Base-by-base conservation (phyloP, 2,113 vertebrate genomes). In the Genyomyrus donnyi region DNA sequence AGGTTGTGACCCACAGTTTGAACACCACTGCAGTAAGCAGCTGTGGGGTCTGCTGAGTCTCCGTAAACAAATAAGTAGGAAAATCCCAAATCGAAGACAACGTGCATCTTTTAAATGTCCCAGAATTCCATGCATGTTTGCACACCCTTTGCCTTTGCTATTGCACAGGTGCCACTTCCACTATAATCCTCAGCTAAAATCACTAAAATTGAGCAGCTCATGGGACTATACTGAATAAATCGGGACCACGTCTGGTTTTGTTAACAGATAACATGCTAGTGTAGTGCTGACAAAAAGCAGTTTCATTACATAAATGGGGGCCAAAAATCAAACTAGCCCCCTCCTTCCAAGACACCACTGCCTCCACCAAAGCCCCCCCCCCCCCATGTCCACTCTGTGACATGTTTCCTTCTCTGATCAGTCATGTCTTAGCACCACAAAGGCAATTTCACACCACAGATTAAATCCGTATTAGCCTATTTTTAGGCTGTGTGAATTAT, bases 361-460 rank as follows among this genome's bases (percentile, higher is more conserved):
- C 52, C 87, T 5, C 31, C 39, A 58, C 13, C 56, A 39, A 4
- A 6, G 1, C 62, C 10, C 13, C 13, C 35, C 7, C 35, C 84
- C 21, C 49, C 27, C 50, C 48, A n/a, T 8, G 15, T 46, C 35
- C 35, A 88, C n/a, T 89, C 66, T 27, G n/a, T 7, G 45, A 5
- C 88, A 46, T 66, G 46, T 42, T 77, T 52, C 85, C 42, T 10
- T 19, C 50, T 31, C 84, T 52, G 27, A 87, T 88, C 89, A 48
- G 84, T 87, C 85, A 66, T 70, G 84, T 3, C 62, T 19, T 87
- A 74, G 52, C 48, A 49, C 27, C 70, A 89, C 15, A 52, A 80
- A 89, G 89, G 62, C 84, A 87, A 90, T 86, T 89, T 77, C 88
- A 74, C 66, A 35, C 35, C 24, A 66, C 66, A 89, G 66, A 52